Base-by-base conservation (phyloP, 2,888 invertebrate species). In the Diarsia rubi region DNA sequence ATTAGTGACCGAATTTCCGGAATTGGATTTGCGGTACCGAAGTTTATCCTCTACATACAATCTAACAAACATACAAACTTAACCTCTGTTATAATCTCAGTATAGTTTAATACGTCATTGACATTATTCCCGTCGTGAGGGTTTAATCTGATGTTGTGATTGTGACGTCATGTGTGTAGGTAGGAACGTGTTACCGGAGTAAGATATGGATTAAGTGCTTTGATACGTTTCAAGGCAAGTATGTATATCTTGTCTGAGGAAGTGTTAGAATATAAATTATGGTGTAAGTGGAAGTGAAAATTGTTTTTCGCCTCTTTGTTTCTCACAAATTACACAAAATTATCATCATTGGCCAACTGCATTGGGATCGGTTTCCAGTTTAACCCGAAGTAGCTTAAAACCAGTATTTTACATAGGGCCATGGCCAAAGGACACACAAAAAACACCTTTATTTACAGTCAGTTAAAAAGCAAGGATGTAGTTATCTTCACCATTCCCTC, bases 91-190 rank as follows among this genome's bases (percentile, higher is more conserved):
- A 54, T 14, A 54, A 54, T 5, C 2, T 24, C 24, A 14, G 24
- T 24, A 24, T 6, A 54, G 4, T 5, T 77, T 66, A 78, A 71
- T 67, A 19, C 69, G 54, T 63, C 71, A 60, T 81, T 84, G 81
- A 72, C 69, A 84, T 83, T 74, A 60, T 67, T 72, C 54, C 16
- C 45, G 62, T 5, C 47, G 52, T 49, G 67, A 73, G 64, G 62
- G 45, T 44, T 69, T 72, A 84, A 76, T 81, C 63, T 72, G 69
- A 64, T 71, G 45, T 75, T 80, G 68, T 70, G 79, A 62, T 75
- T 80, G 68, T 70, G 79, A 62, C 54, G 64, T 62, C 47, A 69
- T 37, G n/a, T 21, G 42, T 52, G 24, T 68, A 81, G n/a, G 11
- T 75, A 57, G 1, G 44, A 45, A 77, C 54, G 12, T 77, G 31